These are phyloP conservation scores for Etheostoma perlongum DNA, from an alignment of 2,797 vertebrate species.

Conservation along the genomic window DNA sequence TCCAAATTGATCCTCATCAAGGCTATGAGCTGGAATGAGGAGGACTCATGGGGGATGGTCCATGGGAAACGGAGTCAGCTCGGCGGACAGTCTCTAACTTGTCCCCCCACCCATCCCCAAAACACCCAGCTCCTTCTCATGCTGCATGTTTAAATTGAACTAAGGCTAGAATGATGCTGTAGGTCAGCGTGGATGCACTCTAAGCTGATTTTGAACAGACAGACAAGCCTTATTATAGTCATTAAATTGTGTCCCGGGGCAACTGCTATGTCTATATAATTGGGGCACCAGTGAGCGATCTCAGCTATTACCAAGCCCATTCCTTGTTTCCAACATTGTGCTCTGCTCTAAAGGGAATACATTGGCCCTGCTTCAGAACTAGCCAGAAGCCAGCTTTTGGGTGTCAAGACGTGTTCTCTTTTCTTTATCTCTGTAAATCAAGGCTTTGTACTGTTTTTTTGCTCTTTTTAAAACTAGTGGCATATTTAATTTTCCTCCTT, in stretches of 20 bases:
- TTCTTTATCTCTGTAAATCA: slow-evolving; percentile 34
- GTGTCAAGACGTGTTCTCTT: slow-evolving; percentile 33
- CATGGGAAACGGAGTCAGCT: slow-evolving; percentile 19
- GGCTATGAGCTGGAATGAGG: slow-evolving; percentile 40
- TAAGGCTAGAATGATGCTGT: slow-evolving; percentile 61
- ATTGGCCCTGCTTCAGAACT: slow-evolving; percentile 11
- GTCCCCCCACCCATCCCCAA: slow-evolving; percentile 1
- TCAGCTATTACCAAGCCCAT: slow-evolving; percentile 56
- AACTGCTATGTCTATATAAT: slow-evolving; percentile 77
- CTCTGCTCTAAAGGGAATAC: slow-evolving; percentile 38
- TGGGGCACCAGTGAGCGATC: slow-evolving; percentile 69
- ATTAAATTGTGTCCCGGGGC: slow-evolving; percentile 78
- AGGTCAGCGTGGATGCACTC: slow-evolving; percentile 70
- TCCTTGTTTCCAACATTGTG: slow-evolving; percentile 52
- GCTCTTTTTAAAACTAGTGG: slow-evolving; percentile 6
- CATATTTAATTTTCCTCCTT: background rate
- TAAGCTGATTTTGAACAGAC: slow-evolving; percentile 81
- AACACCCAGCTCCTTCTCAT: slow-evolving; percentile 23
- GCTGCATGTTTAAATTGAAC: slow-evolving; percentile 66
- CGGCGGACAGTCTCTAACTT: background rate
- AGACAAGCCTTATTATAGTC: slow-evolving; percentile 76
- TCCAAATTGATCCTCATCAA: slow-evolving; percentile 65
- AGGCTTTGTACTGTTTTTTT: slow-evolving; percentile 13
- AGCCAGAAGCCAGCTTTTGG: slow-evolving; percentile 27
- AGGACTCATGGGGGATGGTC: slow-evolving; percentile 24